Base-by-base conservation (phyloP, 2,888 invertebrate species). In the Drosophila parthenogenetica region DNA sequence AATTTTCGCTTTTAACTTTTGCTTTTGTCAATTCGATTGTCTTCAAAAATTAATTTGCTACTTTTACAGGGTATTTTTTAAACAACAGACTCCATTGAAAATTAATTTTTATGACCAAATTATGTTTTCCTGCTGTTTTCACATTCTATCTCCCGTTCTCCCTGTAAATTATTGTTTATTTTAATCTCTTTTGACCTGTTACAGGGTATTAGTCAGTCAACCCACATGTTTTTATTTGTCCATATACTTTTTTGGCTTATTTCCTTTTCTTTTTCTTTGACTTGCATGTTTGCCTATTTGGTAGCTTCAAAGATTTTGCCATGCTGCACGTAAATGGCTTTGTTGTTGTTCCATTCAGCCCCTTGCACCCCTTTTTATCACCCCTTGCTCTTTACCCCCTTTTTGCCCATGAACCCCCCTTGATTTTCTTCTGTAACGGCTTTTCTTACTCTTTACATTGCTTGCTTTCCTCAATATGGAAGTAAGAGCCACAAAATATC, bases 301-400 rank as follows among this genome's bases (percentile, higher is more conserved):
- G 51, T 61, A 66, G 51, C 77, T 77, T 73, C 69, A 77, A 77
- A 77, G 77, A 69, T 73, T 65, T 64, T 19, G 54, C 63, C 53
- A 14, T 61, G 72, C 68, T 73, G 73, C 73, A 73, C 73, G 77
- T 73, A 73, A 77, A 77, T 67, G 62, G 74, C 77, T 77, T 77
- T 74, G 75, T 68, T 75, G 75, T 59, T 71, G 61, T 67, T 46
- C 54, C 69, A 29, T 75, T 50, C 46, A 58, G 19, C n/a, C 29
- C n/a, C 5, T 39, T 17, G 10, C 29, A 35, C 22, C 25, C 29
- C 29, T 14, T 13, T 11, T 10, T n/a, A 22, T 32, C 32, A 2
- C 35, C 4, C 13, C 14, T 10, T 14, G 2, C 35, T 19, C 17
- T 25, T n/a, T 3, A 14, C 35, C 5, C 8, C 14, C 4, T 11